Percentiles rank a stretch among this genome's conserved stretches.
These are phyloP conservation scores for Xylocopa sonorina DNA, from an alignment of 1,140 invertebrate genomes.

Conservation along the genomic window DNA sequence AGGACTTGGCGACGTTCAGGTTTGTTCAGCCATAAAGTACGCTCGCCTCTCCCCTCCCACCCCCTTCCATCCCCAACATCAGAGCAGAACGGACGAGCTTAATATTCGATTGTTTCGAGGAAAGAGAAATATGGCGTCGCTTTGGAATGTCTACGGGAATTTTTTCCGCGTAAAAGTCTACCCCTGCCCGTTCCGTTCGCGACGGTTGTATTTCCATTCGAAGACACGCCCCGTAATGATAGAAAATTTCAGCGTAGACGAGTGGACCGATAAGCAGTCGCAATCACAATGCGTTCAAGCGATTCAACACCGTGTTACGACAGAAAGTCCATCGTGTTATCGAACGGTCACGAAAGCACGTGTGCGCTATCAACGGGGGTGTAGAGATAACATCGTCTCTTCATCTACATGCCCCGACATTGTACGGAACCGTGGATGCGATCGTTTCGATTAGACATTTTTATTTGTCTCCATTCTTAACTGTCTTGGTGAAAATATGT, in stretches of 20 bases:
- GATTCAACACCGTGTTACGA: slow-evolving; percentile 15
- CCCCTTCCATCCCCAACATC: no score
- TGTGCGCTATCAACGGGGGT: not conserved
- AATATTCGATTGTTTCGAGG: not conserved
- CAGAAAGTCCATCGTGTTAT: slow-evolving; percentile 28
- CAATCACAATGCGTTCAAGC: slow-evolving; percentile 31
- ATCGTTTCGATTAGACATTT: no score
- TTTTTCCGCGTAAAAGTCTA: not conserved
- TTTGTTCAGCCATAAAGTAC: not conserved
- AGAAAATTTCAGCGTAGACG: slow-evolving; percentile 46
- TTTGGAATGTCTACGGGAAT: slow-evolving; percentile 13
- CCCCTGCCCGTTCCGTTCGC: slow-evolving; percentile 11
- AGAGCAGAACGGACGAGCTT: no score
- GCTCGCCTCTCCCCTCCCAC: no score
- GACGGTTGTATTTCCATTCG: not conserved
- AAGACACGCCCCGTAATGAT: slow-evolving; percentile 32
- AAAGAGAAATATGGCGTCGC: slow-evolving; percentile 4
- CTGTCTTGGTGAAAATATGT: no score
- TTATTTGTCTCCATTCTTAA: no score
- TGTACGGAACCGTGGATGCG: no score
- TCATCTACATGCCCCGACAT: not conserved
- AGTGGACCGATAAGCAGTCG: slow-evolving; percentile 35
- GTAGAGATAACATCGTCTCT: not conserved
- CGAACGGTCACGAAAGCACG: slow-evolving; percentile 15
- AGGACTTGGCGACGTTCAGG: no score